A percentile compares a stretch with the other conserved stretches of the same genome.
Conservation (phyloP, 1,140 invertebrate species). For the Potamilus streckersoni region DNA sequence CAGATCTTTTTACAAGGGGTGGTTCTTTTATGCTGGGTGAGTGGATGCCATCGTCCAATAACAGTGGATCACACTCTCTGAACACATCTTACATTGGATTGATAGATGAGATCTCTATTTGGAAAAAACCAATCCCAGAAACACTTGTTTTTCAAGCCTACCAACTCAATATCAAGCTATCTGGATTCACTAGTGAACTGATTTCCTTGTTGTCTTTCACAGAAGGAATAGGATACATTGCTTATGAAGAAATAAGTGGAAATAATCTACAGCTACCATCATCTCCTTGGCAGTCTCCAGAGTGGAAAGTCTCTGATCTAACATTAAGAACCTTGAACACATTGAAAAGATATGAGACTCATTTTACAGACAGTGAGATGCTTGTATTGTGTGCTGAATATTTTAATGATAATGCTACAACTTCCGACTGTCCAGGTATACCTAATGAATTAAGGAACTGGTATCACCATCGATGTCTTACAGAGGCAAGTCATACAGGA, state of each 20-base stretch:
- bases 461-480: slow-evolving; percentile 29
- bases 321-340: slow-evolving; percentile 9
- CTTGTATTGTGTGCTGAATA: slow-evolving; percentile 28
- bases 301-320: slow-evolving; percentile 41
- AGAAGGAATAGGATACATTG: slow-evolving; percentile 38
- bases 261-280: slow-evolving; percentile 36
- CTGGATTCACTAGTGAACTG: slow-evolving; percentile 33
- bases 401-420: slow-evolving; percentile 25
- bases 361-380: slow-evolving; percentile 3
- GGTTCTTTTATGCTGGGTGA: slow-evolving; percentile 41
- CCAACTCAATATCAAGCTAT: slow-evolving; percentile 31
- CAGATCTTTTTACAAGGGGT: slow-evolving; percentile 28
- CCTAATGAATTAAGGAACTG: slow-evolving; percentile 9
- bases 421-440: slow-evolving; percentile 27
- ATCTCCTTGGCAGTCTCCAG: slow-evolving; percentile 40
- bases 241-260: slow-evolving; percentile 32
- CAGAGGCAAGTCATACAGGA: slow-evolving; percentile 13
- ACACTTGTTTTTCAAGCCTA: slow-evolving; percentile 39
- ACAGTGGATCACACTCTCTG: slow-evolving; percentile 8
- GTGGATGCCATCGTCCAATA: slow-evolving; percentile 33
- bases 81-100: slow-evolving; percentile 27
- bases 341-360: neutral
- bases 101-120: slow-evolving; percentile 45
- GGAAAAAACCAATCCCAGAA: slow-evolving; percentile 36
- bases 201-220: slow-evolving; percentile 34